These are phyloP conservation scores for Burhinus bistriatus DNA, from an alignment of 2,113 vertebrate genomes.

Conservation along the genomic window DNA sequence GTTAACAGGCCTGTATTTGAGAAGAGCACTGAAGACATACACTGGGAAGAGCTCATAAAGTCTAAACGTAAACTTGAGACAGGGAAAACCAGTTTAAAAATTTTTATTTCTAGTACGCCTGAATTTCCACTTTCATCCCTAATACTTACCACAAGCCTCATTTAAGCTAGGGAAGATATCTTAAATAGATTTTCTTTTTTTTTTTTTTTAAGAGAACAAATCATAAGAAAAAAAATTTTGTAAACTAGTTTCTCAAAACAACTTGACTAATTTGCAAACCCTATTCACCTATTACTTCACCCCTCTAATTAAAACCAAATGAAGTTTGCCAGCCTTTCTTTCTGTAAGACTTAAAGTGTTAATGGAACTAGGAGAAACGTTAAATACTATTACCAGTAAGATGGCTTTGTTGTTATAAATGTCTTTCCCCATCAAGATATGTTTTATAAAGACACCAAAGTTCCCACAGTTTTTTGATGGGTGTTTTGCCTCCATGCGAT, in stretches of 20 bases:
- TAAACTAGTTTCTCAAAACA: background rate
- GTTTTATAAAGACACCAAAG: background rate
- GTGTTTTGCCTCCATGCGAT: background rate
- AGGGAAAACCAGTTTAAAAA: background rate
- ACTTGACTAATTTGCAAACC: background rate
- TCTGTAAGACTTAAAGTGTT: conserved; percentile 1
- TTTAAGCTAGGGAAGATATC: background rate
- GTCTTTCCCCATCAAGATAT: conserved; percentile 6
- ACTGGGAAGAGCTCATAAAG: background rate
- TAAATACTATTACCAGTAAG: background rate
- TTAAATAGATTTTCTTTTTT: background rate
- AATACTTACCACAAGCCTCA: background rate
- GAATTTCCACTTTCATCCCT: background rate
- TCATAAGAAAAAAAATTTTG: background rate
- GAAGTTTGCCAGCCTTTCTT: conserved; percentile 5
- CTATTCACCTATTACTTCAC: conserved; percentile 3
- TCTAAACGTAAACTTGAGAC: background rate
- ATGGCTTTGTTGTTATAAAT: background rate
- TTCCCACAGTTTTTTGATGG: conserved; percentile 22
- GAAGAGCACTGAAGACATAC: background rate
- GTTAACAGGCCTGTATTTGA: background rate
- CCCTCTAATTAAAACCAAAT: conserved; percentile 13
- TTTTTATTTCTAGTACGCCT: background rate
- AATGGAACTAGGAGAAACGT: conserved; percentile 30
- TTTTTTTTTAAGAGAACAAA: background rate